phyloP scores from a whole-genome alignment of 2,888 invertebrate species.

The Slavum lentiscoides region DNA sequence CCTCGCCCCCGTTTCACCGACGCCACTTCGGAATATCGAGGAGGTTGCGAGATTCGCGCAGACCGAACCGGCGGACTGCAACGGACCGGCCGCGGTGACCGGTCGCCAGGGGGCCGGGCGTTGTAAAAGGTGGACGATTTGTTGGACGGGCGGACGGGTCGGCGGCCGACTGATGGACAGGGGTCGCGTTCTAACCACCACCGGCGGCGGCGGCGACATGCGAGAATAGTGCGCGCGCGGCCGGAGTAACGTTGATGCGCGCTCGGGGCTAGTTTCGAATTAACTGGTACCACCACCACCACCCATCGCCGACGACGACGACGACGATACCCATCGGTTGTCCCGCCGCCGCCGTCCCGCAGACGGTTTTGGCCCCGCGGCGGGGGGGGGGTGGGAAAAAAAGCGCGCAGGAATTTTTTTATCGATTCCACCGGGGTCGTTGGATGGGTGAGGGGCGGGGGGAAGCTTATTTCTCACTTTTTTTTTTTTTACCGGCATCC shows the following conservation, averaged over 20 bases:
- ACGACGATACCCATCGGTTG: conserved; percentile 7
- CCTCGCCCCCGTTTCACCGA: too few species aligned
- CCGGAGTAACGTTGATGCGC: not conserved
- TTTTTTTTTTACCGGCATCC: conserved; percentile 34
- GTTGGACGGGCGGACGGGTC: too few species aligned
- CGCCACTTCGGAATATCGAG: too few species aligned
- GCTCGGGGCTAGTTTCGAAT: conserved; percentile 37
- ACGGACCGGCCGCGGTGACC: too few species aligned
- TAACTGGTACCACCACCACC: conserved; percentile 33
- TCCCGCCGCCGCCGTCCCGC: not conserved
- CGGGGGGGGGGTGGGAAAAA: conserved; percentile 52
- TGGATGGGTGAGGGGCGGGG: not conserved
- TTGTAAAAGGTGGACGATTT: too few species aligned
- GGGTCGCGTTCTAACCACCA: conserved; percentile 47
- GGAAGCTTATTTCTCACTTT: conserved; percentile 54
- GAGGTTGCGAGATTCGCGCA: too few species aligned
- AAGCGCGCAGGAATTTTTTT: conserved; percentile 59
- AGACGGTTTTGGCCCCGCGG: not conserved
- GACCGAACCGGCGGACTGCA: too few species aligned
- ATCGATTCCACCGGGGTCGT: conserved; percentile 56
- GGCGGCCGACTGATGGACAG: not conserved
- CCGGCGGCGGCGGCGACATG: not conserved
- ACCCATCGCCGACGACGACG: conserved; percentile 5
- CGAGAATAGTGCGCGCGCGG: not conserved
- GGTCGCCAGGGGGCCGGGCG: too few species aligned